Evolutionary conservation across 2,797 vertebrate genomes (phyloP), one percentile per base, ranked within the genome.

Genomic region (Danio albolineatus): DNA sequence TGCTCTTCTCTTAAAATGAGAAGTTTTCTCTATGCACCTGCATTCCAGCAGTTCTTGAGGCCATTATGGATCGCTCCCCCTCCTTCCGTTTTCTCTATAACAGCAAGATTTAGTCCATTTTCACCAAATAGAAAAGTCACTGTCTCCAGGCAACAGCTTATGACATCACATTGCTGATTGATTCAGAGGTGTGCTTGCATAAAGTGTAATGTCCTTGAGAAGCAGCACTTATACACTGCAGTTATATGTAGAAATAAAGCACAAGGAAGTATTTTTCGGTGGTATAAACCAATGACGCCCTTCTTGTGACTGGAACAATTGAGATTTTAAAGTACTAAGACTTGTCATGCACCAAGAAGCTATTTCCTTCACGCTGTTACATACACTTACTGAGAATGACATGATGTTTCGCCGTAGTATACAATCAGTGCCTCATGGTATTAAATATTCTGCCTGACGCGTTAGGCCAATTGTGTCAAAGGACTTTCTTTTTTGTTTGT

Each of bases 11-110:
- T 43, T n/a, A 36, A 71, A 43, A 53, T 60, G 74, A 86, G 89
- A 89, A 81, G 85, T 81, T 82, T 86, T 88, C 19, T 72, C 78
- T 74, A 4, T 91, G 89, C 89, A 92, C 91, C 92, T 93, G 91
- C 89, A 90, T 93, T 90, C 86, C 85, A 73, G 64, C 43, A 10
- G 59, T 81, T 82, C 10, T 17, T 36, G 59, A 78, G 69, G 83
- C 69, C 41, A 81, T 67, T 66, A 51, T 74, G 16, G 10, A 39
- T 41, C 8, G 8, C n/a, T 7, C 21, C 36, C 82, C 73, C 78
- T 78, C 39, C 28, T 71, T 14, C 46, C 4, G 6, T n/a, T 59
- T 38, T 13, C 28, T 60, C 2, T 48, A 41, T 38, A 8, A 48
- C 28, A n/a, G 56, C 21, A 48, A 13, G 7, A 28, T 36, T 66